These are phyloP conservation scores for Dryobates pubescens DNA, from an alignment of 2,797 vertebrate species.

Conservation along the genomic window DNA sequence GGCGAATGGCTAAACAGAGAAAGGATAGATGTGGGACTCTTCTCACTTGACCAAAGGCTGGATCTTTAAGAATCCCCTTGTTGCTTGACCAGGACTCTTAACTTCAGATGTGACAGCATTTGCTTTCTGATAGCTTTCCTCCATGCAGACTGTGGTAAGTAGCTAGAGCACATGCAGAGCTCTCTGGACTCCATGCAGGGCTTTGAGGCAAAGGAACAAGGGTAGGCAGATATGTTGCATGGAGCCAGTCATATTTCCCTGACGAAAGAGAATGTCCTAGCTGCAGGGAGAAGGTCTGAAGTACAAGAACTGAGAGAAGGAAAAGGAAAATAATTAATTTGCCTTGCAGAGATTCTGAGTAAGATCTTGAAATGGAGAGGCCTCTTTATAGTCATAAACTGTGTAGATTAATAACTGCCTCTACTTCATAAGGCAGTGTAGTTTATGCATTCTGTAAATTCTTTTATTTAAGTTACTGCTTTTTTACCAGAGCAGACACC, in stretches of 20 bases:
- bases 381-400: background rate
- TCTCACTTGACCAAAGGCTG: background rate
- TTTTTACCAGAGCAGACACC: background rate
- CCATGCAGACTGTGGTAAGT: rapidly evolving
- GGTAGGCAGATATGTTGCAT: rapidly evolving
- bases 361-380: background rate
- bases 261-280: rapidly evolving
- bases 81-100: too few species aligned
- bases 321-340: background rate
- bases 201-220: background rate
- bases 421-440: background rate
- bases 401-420: background rate
- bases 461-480: background rate
- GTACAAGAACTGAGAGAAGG: background rate
- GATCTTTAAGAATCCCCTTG: background rate
- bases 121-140: background rate
- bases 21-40: background rate
- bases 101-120: background rate
- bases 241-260: background rate
- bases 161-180: rapidly evolving
- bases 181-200: rapidly evolving
- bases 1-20: background rate
- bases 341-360: background rate
- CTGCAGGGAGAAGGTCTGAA: background rate
- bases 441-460: background rate